Percentiles rank a stretch among this genome's conserved stretches.
Conservation (phyloP, 2,888 invertebrate species). For the Apocheima hispidaria region DNA sequence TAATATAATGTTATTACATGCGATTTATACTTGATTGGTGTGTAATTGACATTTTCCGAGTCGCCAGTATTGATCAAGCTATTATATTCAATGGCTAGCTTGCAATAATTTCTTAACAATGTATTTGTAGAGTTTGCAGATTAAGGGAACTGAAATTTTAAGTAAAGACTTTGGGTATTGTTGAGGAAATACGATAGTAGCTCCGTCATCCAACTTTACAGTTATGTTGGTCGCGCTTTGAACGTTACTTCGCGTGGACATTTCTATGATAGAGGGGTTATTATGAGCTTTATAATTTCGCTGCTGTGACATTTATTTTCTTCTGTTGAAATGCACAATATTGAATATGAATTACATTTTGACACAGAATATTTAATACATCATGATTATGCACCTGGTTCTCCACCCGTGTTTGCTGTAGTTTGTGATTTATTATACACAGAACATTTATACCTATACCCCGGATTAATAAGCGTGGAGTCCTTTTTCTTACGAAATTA, state of each 20-base stretch:
- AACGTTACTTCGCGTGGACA: slow-evolving; percentile 6
- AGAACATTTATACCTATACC: too few species aligned
- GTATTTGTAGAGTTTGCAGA: neutral
- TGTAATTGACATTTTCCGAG: slow-evolving; percentile 48
- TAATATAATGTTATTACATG: slow-evolving; percentile 44
- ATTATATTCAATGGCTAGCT: slow-evolving; percentile 32
- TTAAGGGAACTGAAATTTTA: neutral
- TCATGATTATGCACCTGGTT: neutral
- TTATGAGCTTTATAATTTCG: slow-evolving; percentile 14
- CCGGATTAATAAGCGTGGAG: too few species aligned
- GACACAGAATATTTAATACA: neutral
- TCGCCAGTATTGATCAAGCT: slow-evolving; percentile 36
- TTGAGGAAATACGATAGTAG: neutral
- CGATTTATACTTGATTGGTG: slow-evolving; percentile 42
- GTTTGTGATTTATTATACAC: too few species aligned
- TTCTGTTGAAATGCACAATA: slow-evolving; percentile 8
- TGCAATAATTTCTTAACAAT: slow-evolving; percentile 6
- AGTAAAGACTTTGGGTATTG: neutral
- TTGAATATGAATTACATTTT: neutral
- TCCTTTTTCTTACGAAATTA: too few species aligned
- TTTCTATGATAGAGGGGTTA: slow-evolving; percentile 5
- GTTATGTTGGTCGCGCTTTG: neutral
- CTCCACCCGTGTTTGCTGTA: neutral
- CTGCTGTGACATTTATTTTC: slow-evolving; percentile 14
- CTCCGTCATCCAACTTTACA: neutral